Base-by-base conservation (phyloP, 1,140 invertebrate genomes). In the Solenopsis invicta region DNA sequence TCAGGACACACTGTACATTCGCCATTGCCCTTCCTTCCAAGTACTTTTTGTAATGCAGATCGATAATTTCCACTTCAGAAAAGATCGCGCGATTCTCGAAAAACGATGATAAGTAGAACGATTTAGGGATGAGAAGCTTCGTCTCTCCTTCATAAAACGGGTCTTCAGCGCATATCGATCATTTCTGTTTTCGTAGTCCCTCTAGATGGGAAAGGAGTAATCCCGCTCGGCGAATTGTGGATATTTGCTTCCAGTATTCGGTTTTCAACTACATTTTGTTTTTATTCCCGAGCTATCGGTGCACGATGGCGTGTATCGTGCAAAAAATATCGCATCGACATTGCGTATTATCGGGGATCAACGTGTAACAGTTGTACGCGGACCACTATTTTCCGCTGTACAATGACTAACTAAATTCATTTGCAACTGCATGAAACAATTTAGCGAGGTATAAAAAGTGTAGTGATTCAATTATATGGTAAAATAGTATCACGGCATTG, bases 231-330 rank as follows among this genome's bases (percentile, higher is more conserved):
- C 72, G 69, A 74, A 64, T 84, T 84, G 80, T 84, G 24, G 69
- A 84, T 84, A 62, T 84, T 75, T 75, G 69, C 69, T 84, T 24
- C 45, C 45, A 50, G 45, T 54, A 75, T 84, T 81, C 67, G 69
- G 80, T 75, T 84, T 81, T 71, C 48, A 81, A 84, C 80, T 84
- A 21, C 69, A 84, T 84, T 84, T 75, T 75, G 80, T 61, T 84
- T 75, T 75, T 84, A 84, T 84, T 45, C 13, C 54, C 9, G 6
- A 56, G 66, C 29, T 81, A 54, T 69, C 62, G 50, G 6, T 48
- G 29, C 54, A 29, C 9, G 24, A 8, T 16, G n/a, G 29, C n/a
- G 1, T 24, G 1, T 24, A 48, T 37, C 24, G 41, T 34, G n/a
- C 80, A 74, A 84, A 84, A 84, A 84, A 75, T 84, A 84, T 67